Percentiles rank a stretch among this genome's conserved stretches.
Conservation (phyloP, 2,113 vertebrate species). For the Sterrhoptilus dennistouni region DNA sequence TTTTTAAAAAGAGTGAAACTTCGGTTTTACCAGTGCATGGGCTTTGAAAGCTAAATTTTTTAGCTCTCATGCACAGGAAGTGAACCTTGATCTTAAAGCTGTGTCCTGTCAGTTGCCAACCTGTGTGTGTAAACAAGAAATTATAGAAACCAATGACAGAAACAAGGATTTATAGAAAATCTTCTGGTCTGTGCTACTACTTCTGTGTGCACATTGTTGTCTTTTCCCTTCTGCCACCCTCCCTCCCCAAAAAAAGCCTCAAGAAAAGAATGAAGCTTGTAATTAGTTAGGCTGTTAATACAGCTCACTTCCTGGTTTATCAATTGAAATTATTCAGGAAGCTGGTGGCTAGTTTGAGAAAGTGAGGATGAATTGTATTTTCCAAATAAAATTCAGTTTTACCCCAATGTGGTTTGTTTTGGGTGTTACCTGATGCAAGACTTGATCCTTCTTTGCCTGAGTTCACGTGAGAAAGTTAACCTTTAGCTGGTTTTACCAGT, state of each 20-base stretch:
- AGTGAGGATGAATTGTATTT: background rate
- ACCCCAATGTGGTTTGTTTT: background rate
- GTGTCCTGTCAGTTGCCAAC: background rate
- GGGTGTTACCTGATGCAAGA: background rate
- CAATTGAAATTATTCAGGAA: background rate
- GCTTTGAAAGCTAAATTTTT: background rate
- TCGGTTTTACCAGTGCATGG: background rate
- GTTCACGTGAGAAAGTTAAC: background rate
- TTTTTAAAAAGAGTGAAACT: background rate
- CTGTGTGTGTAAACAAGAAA: background rate
- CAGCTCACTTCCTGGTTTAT: background rate
- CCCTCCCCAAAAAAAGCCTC: accelerated
- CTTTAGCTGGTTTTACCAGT: background rate
- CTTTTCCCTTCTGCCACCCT: background rate
- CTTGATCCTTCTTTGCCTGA: background rate
- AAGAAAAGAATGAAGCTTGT: background rate
- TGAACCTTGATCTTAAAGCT: background rate
- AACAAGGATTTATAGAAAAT: background rate
- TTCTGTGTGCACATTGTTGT: background rate
- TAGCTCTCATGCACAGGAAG: background rate
- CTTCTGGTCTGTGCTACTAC: background rate
- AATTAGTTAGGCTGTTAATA: background rate
- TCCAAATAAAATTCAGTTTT: background rate
- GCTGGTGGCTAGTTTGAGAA: background rate
- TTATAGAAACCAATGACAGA: background rate